Evolutionary conservation across 2,113 vertebrate genomes (phyloP), one percentile per base, ranked within the genome.

Genomic region (Panthera leo): DNA sequence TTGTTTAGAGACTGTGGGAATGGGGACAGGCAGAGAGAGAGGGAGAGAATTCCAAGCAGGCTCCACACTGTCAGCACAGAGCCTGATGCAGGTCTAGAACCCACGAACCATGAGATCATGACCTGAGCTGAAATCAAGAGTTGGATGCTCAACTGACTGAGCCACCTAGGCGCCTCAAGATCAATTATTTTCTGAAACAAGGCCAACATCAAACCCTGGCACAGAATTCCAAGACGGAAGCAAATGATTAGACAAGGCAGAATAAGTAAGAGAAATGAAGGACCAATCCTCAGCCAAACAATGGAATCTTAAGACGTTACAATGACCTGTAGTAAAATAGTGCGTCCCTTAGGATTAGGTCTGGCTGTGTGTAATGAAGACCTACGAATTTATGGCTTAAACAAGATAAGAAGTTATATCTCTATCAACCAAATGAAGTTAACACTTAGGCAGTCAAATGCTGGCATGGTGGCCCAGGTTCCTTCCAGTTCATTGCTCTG

Each of bases 141-240:
- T 61, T 3, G 58, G 58, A 23, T 61, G 58, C 58, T 61, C 21
- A 61, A 9, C 19, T 61, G 21, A 58, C 55, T 23, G 21, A 61
- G 58, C 7, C 21, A 61, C 58, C 58, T 1, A 23, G 21, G 58
- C 8, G 8, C 58, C 58, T 61, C 58, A 61, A 84, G 27, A 39
- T 48, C 70, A 65, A 39, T 85, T 51, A 29, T 75, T 95, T 97
- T 86, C 65, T 96, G 34, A 82, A 91, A 75, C 15, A 71, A 95
- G 53, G 34, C 18, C 79, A 94, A 89, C 87, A 94, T 85, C 51
- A 78, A 91, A 90, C 29, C 53, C 58, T 51, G 18, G 14, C 45
- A 84, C 25, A 83, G 21, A 79, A 94, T 39, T 89, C 82, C 13
- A 95, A 31, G 61, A 61, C 34, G 2, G 76, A 10, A 39, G 31